Base-by-base conservation (phyloP, 2,113 vertebrate genomes). In the Oncorhynchus keta region DNA sequence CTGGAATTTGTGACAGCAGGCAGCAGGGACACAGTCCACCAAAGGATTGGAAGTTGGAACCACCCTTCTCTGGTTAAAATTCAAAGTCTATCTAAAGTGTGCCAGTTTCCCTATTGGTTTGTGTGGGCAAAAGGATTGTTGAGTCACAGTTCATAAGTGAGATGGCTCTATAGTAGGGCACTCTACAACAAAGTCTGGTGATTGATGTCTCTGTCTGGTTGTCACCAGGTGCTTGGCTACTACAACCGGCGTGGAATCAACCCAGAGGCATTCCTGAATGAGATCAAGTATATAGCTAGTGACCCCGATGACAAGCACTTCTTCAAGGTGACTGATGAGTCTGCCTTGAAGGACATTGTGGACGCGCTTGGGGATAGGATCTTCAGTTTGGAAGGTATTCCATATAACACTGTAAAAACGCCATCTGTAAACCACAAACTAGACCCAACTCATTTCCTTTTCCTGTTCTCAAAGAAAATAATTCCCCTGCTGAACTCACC, bases 211-310 rank as follows among this genome's bases (percentile, higher is more conserved):
- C 20, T 61, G 66, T 76, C 35, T 51, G 26, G 8, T 35, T 28
- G n/a, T 35, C 75, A 22, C 61, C 87, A 99, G 98, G 98, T 99
- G 12, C 70, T 99, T 78, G 97, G 98, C 16, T 98, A 96, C 80
- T 99, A 99, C 85, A 99, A 98, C 85, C 91, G 98, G 13, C 94
- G 96, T 65, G 96, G 96, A 0, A 99, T 99, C 92, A 97, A 99
- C 35, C 96, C 98, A 0, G 94, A 96, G 87, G 92, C 96, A 1
- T 99, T 99, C 30, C 85, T 99, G 9, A 96, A 94, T 0, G 98
- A 99, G 86, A 99, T 99, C 68, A 97, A 97, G 39, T 97, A 94
- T 69, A 99, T 99, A 3, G 97, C 98, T 1, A 99, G 96, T 0
- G 97, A 98, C 88, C 98, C 98, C 0, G 96, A 97, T 0, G 96